Percentiles rank a stretch among this genome's conserved stretches.
phyloP scores from a whole-genome alignment of 2,888 invertebrate genomes.

The Tetramorium bicarinatum region DNA sequence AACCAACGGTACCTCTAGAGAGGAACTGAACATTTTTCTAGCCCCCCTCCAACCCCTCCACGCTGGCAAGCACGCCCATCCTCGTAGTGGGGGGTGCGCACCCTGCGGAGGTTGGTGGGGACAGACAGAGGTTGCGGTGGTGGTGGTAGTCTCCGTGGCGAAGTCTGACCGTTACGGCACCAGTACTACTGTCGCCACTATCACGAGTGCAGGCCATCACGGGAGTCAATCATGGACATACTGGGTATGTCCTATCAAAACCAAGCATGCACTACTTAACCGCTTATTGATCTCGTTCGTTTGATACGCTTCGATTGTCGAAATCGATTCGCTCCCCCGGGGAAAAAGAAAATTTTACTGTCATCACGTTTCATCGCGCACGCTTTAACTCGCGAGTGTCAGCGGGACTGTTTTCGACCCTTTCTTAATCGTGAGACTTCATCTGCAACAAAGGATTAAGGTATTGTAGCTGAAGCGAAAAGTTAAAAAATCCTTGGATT shows the following conservation, averaged over 20 bases:
- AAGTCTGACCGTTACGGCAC: slow-evolving; percentile 85
- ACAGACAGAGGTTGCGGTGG: slow-evolving; percentile 60
- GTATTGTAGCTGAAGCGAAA: slow-evolving; percentile 34
- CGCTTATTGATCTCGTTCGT: slow-evolving; percentile 56
- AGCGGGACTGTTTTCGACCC: slow-evolving; percentile 16
- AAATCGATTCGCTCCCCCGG: slow-evolving; percentile 18
- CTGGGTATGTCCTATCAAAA: slow-evolving; percentile 81
- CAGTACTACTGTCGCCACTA: slow-evolving; percentile 86
- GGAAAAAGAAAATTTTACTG: neutral
- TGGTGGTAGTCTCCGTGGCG: slow-evolving; percentile 77
- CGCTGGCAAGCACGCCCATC: slow-evolving; percentile 81
- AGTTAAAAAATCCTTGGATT: neutral
- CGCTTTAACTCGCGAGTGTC: slow-evolving; percentile 39
- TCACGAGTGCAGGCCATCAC: slow-evolving; percentile 84
- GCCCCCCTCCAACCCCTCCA: slow-evolving; percentile 69
- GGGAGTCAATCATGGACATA: slow-evolving; percentile 85
- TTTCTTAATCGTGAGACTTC: slow-evolving; percentile 46
- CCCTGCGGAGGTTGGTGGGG: slow-evolving; percentile 60
- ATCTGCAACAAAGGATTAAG: slow-evolving; percentile 51
- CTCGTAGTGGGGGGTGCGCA: slow-evolving; percentile 66
- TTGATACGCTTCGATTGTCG: slow-evolving; percentile 17
- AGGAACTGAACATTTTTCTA: slow-evolving; percentile 72
- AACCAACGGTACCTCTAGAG: slow-evolving; percentile 48
- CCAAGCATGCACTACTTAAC: slow-evolving; percentile 77
- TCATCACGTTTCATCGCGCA: slow-evolving; percentile 18